Base-by-base conservation (phyloP, 2,797 vertebrate genomes). In the Ctenochaetus hawaiiensis region DNA sequence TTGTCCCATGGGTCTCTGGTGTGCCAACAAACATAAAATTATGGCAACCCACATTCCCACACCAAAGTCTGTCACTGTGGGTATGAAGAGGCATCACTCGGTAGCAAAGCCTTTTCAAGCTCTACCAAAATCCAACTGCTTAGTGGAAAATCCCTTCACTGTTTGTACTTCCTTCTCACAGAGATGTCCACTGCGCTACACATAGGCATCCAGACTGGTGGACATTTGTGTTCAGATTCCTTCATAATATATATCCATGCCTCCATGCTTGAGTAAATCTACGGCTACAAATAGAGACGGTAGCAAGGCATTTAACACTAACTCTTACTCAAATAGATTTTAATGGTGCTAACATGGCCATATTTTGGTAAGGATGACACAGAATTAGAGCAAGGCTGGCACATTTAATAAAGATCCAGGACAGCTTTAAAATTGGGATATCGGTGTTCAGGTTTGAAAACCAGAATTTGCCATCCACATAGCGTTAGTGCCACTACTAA, bases 11-110 rank as follows among this genome's bases (percentile, higher is more conserved):
- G 59, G 72, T 74, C 26, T 75, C 66, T 81, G 62, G 67, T 61
- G 72, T 57, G 73, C 71, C 77, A 26, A 61, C 5, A 18, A 80
- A 86, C 81, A 44, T 79, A 68, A 78, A 87, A 90, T 92, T 85
- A 86, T 81, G 86, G 89, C 80, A 81, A 68, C 48, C 85, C 82
- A 0, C 75, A 76, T 86, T 75, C 73, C 80, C 71, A 5, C 85
- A 74, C 76, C 26, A 13, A 60, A 80, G 59, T 72, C 78, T 81
- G 83, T 76, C 75, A 77, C 65, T 76, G 77, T 76, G 72, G 68
- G 72, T 51, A 85, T 48, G 56, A 44, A 77, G 49, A 79, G 59
- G 65, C 67, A 79, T 68, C 49, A 49, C 72, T 26, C 9, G 16
- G 54, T 53, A 72, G 64, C 26, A 74, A 78, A 79, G 52, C 52